A percentile compares a stretch with the other conserved stretches of the same genome.
Evolutionary conservation across 2,797 vertebrate species (phyloP).

Genomic region (Chelmon rostratus): DNA sequence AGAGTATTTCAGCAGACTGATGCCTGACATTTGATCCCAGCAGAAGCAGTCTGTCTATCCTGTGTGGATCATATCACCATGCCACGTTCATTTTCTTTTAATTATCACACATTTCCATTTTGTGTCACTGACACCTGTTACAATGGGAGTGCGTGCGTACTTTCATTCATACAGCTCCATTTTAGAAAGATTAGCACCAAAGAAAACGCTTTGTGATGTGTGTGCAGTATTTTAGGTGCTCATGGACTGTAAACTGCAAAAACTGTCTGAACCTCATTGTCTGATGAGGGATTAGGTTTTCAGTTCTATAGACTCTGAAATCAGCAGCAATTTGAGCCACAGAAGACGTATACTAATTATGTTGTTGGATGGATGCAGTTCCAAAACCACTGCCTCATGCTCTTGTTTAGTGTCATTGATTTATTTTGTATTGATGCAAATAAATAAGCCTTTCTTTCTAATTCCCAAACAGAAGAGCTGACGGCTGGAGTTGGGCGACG

Average conservation of each 20-base stretch:
- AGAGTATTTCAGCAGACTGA: slow-evolving; percentile 71
- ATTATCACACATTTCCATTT: slow-evolving; percentile 44
- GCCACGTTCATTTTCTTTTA: slow-evolving; percentile 55
- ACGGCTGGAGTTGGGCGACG: slow-evolving; percentile 73
- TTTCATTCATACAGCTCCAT: slow-evolving; percentile 33
- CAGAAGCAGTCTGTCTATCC: slow-evolving; percentile 64
- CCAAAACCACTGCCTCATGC: slow-evolving; percentile 55
- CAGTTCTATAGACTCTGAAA: slow-evolving; percentile 50
- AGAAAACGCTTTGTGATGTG: slow-evolving; percentile 17
- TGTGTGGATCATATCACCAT: slow-evolving; percentile 44
- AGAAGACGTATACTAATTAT: slow-evolving; percentile 68
- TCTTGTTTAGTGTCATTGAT: slow-evolving; percentile 78
- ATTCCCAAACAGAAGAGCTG: slow-evolving; percentile 65
- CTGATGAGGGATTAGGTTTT: slow-evolving; percentile 53
- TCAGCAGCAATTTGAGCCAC: slow-evolving; percentile 56
- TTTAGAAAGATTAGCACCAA: slow-evolving; percentile 23
- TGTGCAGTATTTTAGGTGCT: slow-evolving; percentile 41
- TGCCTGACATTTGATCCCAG: slow-evolving; percentile 76
- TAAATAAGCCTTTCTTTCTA: slow-evolving; percentile 65
- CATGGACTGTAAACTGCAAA: slow-evolving; percentile 47
- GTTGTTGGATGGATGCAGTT: slow-evolving; percentile 51
- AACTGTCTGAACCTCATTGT: slow-evolving; percentile 53
- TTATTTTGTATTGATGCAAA: slow-evolving; percentile 73
- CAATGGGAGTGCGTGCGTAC: background rate
- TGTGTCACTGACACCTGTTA: slow-evolving; percentile 33